Evolutionary conservation across 2,888 invertebrate species (phyloP), one percentile per base, ranked within the genome.

Genomic region (Morpho deidamia): DNA sequence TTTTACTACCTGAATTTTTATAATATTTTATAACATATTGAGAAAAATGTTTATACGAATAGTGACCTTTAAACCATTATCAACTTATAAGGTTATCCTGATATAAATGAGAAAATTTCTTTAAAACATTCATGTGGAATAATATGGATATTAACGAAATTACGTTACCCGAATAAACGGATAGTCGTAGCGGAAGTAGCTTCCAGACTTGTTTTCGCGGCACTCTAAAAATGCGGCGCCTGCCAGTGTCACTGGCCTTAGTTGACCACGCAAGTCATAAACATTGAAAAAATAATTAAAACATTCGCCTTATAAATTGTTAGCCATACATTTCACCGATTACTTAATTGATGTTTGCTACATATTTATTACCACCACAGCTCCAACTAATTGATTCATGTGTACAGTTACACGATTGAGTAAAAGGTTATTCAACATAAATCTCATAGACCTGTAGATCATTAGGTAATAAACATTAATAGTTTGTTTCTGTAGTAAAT

Each of bases 181-280:
- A 51, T 42, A 50, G 47, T 48, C 50, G 49, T 51, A 54, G 55
- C 58, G 62, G 60, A 60, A 62, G 59, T 53, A 51, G 48, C 52
- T 55, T 53, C 37, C 42, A 51, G 61, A 62, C 62, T 52, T 60
- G 64, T 63, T 64, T 58, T 56, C 48, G 56, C 56, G 62, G 62
- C 61, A 64, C 60, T 60, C 62, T 62, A 61, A 66, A 60, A 60
- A 59, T 59, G 54, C 58, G 80, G 79, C 80, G 79, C 78, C 70
- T 74, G 62, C 61, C 64, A 65, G 76, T 82, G 86, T 87, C 83
- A 85, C 80, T 85, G 85, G 80, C 84, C 85, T 78, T 63, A 59
- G 55, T 55, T 61, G 61, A 64, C 63, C 55, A 61, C 59, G 55
- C 58, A 53, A 62, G 53, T 62, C 55, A 61, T 63, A 64, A 64